Conservation (phyloP, 2,888 invertebrate genomes). For the Amphimallon solstitiale region DNA sequence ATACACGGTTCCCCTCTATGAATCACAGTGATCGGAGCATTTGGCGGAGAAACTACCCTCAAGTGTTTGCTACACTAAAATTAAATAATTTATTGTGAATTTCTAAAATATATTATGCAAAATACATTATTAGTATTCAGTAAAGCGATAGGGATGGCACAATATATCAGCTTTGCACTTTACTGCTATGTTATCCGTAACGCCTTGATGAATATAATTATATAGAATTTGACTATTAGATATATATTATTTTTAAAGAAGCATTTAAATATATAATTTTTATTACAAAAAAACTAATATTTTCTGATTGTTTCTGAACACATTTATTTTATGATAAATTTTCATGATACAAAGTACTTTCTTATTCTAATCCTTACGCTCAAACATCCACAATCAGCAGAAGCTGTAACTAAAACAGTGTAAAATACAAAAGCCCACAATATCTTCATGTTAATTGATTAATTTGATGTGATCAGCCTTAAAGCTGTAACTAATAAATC, state of each 20-base stretch:
- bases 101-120: conserved; percentile 27
- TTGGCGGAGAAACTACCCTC: conserved; percentile 52
- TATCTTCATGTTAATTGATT: conserved; percentile 48
- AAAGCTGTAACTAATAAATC: not conserved
- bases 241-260: too few species aligned
- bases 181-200: too few species aligned
- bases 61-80: conserved; percentile 59
- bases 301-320: too few species aligned
- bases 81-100: too few species aligned
- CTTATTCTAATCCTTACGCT: conserved; percentile 53
- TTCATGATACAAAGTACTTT: not conserved
- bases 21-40: conserved; percentile 53
- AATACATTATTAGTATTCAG: conserved; percentile 21
- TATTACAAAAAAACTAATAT: too few species aligned
- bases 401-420: conserved; percentile 45
- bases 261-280: too few species aligned
- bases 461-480: not conserved
- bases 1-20: conserved; percentile 49
- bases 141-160: too few species aligned
- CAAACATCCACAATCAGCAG: conserved; percentile 58
- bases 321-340: not conserved
- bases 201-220: too few species aligned
- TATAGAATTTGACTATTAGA: too few species aligned
- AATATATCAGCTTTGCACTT: too few species aligned
- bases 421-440: conserved; percentile 42